phyloP scores from a whole-genome alignment of 2,797 vertebrate species.

The Xyrichtys novacula region DNA sequence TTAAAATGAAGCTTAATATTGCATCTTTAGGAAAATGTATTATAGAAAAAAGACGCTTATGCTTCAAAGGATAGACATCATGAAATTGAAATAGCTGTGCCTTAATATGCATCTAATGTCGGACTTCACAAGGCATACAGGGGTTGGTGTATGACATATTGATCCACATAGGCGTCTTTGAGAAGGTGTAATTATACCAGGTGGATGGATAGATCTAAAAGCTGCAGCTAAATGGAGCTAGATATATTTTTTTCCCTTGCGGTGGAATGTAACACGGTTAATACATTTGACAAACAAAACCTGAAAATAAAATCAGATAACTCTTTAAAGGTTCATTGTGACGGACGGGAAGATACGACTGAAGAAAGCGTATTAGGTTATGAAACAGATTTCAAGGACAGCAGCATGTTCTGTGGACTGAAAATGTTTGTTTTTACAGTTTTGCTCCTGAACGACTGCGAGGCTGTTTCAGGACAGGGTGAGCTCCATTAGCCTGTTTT shows the following conservation, averaged over 20 bases:
- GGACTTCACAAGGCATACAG: background rate
- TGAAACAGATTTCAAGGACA: constrained; percentile 23
- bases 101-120: background rate
- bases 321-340: background rate
- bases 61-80: background rate
- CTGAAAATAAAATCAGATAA: background rate
- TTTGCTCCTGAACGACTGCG: background rate
- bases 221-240: background rate
- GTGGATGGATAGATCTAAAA: background rate
- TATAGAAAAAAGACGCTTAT: background rate
- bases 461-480: constrained; percentile 8
- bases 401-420: constrained; percentile 13
- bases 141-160: background rate
- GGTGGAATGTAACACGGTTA: background rate
- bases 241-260: background rate
- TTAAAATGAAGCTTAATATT: background rate
- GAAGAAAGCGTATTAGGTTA: background rate
- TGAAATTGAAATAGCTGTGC: background rate
- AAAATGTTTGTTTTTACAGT: constrained; percentile 26
- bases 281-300: background rate
- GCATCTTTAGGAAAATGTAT: background rate
- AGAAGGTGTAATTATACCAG: background rate
- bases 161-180: background rate
- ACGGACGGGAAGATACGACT: background rate
- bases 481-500: constrained; percentile 46